A percentile compares a stretch with the other conserved stretches of the same genome.
These are phyloP conservation scores for Coenonympha glycerion DNA, from an alignment of 2,888 invertebrate species.

Conservation along the genomic window DNA sequence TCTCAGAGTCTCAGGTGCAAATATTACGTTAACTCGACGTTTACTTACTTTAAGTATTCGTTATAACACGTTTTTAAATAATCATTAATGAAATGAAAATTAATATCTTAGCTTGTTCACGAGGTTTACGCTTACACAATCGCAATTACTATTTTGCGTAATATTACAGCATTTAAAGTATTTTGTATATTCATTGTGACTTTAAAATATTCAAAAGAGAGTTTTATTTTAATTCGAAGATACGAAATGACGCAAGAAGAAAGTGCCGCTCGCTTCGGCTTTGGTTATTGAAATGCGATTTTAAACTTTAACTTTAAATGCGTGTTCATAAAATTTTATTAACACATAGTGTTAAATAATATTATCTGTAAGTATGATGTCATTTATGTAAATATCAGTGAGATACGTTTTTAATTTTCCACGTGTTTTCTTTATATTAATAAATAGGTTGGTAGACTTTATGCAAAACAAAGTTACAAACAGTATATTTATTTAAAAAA, in stretches of 20 bases:
- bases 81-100: background rate
- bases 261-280: slow-evolving; percentile 20
- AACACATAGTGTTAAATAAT: background rate
- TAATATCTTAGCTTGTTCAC: background rate
- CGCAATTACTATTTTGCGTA: slow-evolving; percentile 2
- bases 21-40: too few relatives aligned
- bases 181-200: slow-evolving; percentile 14
- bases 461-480: too few relatives aligned
- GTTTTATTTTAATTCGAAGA: slow-evolving; percentile 16
- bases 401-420: background rate
- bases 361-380: background rate
- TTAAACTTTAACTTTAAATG: slow-evolving; percentile 2
- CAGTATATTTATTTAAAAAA: too few relatives aligned
- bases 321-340: slow-evolving; percentile 2
- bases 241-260: slow-evolving; percentile 22
- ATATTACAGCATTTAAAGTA: slow-evolving; percentile 10
- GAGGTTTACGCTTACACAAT: background rate
- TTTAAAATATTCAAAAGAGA: slow-evolving; percentile 22
- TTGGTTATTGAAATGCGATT: slow-evolving; percentile 15
- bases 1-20: too few relatives aligned
- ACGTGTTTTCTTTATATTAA: too few relatives aligned
- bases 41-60: too few relatives aligned
- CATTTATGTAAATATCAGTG: background rate
- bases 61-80: background rate
- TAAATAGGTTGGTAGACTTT: too few relatives aligned